These are phyloP conservation scores for Limanda limanda DNA, from an alignment of 2,113 vertebrate genomes.

Conservation along the genomic window DNA sequence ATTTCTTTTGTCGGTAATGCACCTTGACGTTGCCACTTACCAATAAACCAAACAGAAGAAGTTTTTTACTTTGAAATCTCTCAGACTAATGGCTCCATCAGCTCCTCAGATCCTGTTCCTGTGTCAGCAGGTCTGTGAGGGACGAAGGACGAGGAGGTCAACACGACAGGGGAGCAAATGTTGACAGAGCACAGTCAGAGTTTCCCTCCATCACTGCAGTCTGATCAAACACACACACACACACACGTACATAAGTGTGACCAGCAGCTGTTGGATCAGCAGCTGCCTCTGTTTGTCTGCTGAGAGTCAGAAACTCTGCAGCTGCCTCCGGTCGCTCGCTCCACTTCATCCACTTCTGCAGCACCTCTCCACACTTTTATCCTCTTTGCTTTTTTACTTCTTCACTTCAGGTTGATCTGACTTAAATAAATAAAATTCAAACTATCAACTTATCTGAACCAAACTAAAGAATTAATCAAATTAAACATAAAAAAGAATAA, in stretches of 20 bases:
- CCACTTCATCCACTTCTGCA: background rate
- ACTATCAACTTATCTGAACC: too few relatives aligned
- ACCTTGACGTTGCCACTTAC: too few relatives aligned
- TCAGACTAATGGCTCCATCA: background rate
- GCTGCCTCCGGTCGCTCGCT: background rate
- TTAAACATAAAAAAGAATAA: too few relatives aligned
- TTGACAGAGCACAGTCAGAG: slow-evolving; percentile 27
- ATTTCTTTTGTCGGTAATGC: too few relatives aligned
- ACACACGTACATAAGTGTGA: slow-evolving; percentile 55
- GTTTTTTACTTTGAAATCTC: background rate
- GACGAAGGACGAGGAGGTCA: slow-evolving; percentile 34
- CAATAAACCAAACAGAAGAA: too few relatives aligned
- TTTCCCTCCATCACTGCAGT: slow-evolving; percentile 12
- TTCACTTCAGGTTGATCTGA: too few relatives aligned
- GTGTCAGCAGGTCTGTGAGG: slow-evolving; percentile 1
- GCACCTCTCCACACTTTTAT: slow-evolving; percentile 1
- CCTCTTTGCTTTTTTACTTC: too few relatives aligned
- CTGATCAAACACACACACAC: slow-evolving; percentile 3
- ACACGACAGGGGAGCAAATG: slow-evolving; percentile 27
- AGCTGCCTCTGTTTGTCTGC: slow-evolving; percentile 64
- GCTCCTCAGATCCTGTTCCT: background rate
- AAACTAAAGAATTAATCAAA: too few relatives aligned
- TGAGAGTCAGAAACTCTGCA: slow-evolving; percentile 16
- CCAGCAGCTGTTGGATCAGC: slow-evolving; percentile 75
- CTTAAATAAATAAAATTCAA: too few relatives aligned